Evolutionary conservation across 2,888 invertebrate genomes (phyloP).

Genomic region (Slavum lentiscoides): DNA sequence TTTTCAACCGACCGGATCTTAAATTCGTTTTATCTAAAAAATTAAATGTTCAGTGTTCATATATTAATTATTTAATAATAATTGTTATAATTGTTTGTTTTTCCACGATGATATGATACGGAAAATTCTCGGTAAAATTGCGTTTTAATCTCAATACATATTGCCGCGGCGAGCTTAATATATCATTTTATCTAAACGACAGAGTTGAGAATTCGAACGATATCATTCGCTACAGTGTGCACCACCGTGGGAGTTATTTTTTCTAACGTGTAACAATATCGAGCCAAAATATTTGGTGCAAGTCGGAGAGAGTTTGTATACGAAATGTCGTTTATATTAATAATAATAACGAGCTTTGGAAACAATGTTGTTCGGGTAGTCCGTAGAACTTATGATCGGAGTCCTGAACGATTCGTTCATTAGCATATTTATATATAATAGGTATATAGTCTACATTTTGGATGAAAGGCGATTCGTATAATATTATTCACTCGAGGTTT

Average conservation of each 20-base stretch:
- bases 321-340: too few relatives aligned
- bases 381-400: background rate
- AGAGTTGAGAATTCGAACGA: background rate
- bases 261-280: too few relatives aligned
- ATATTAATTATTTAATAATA: too few relatives aligned
- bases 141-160: background rate
- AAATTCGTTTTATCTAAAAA: too few relatives aligned
- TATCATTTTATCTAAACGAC: background rate
- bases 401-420: background rate
- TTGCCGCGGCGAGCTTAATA: background rate
- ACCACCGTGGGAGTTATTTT: background rate
- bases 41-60: too few relatives aligned
- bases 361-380: background rate
- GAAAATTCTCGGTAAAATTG: too few relatives aligned
- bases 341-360: constrained; percentile 20
- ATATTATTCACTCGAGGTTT: constrained; percentile 1
- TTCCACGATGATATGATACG: too few relatives aligned
- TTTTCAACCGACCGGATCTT: too few relatives aligned
- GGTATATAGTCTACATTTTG: too few relatives aligned
- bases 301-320: background rate
- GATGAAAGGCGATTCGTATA: too few relatives aligned
- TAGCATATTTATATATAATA: background rate
- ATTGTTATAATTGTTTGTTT: too few relatives aligned
- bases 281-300: background rate
- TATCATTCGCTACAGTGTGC: too few relatives aligned